phyloP scores from a whole-genome alignment of 2,113 vertebrate genomes.

The Clinocottus analis region DNA sequence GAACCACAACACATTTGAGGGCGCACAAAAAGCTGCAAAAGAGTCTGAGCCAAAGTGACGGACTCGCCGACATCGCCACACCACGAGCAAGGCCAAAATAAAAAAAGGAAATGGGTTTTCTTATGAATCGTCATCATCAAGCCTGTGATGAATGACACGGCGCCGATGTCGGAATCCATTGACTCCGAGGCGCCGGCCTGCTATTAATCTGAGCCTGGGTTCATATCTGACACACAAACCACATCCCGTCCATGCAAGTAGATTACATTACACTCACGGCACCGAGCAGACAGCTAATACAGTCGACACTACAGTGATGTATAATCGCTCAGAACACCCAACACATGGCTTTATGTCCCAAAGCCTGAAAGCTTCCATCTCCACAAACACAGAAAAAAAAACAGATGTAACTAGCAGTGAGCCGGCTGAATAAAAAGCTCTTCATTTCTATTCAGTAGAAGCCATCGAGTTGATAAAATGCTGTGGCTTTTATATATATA shows the following conservation, averaged over 20 bases:
- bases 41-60: neutral
- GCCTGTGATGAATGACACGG: conserved; percentile 3
- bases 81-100: neutral
- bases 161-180: neutral
- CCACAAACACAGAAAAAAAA: neutral
- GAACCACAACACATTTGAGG: too few relatives aligned
- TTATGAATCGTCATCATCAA: neutral
- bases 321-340: conserved; percentile 8
- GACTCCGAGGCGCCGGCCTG: neutral
- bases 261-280: neutral
- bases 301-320: too few relatives aligned
- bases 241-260: neutral
- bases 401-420: neutral
- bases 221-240: neutral
- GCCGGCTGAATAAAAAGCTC: neutral
- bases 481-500: neutral
- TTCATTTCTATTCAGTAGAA: conserved; percentile 24
- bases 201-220: conserved; percentile 15
- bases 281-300: neutral
- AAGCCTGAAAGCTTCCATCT: neutral
- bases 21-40: too few relatives aligned
- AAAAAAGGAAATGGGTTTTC: neutral
- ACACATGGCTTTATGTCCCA: conserved; percentile 12
- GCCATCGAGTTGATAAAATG: neutral
- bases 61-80: neutral